Percentiles rank a stretch among this genome's conserved stretches.
Evolutionary conservation across 2,888 invertebrate genomes (phyloP).

Genomic region (Steinernema hermaphroditum): DNA sequence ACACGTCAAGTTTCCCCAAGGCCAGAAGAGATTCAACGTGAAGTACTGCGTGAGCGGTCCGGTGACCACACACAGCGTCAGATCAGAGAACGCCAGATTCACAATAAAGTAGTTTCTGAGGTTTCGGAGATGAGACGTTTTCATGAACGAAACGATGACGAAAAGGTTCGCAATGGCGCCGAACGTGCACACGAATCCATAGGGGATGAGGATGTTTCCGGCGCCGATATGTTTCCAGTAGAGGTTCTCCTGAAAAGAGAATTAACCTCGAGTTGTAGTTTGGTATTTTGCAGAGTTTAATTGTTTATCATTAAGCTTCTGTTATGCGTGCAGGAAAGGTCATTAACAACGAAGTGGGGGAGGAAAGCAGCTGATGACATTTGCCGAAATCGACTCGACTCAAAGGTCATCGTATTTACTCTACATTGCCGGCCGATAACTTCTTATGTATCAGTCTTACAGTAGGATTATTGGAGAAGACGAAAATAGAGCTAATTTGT

Average conservation of each 20-base stretch:
- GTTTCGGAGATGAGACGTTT: constrained; percentile 58
- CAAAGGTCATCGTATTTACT: too few relatives aligned
- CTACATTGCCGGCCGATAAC: too few relatives aligned
- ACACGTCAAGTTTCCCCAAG: constrained; percentile 60
- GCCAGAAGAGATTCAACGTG: constrained; percentile 64
- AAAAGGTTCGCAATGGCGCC: constrained; percentile 62
- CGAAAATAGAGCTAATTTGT: too few relatives aligned
- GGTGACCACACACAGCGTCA: constrained; percentile 61
- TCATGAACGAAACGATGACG: constrained; percentile 54
- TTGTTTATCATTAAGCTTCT: too few relatives aligned
- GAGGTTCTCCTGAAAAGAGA: constrained; percentile 56
- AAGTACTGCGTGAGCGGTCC: constrained; percentile 63
- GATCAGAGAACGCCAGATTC: constrained; percentile 63
- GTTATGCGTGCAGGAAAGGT: too few relatives aligned
- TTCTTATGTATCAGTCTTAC: too few relatives aligned
- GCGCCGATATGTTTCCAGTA: constrained; percentile 58
- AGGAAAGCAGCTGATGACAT: too few relatives aligned
- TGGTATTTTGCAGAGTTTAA: too few relatives aligned
- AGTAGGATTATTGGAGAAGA: too few relatives aligned
- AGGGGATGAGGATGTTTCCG: constrained; percentile 55
- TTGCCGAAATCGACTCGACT: too few relatives aligned
- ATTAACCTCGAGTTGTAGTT: too few relatives aligned
- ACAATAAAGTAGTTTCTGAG: constrained; percentile 65
- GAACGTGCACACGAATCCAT: constrained; percentile 60
- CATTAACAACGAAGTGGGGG: too few relatives aligned